Evolutionary conservation across 2,888 invertebrate species (phyloP).

Genomic region (Phortica okadai): DNA sequence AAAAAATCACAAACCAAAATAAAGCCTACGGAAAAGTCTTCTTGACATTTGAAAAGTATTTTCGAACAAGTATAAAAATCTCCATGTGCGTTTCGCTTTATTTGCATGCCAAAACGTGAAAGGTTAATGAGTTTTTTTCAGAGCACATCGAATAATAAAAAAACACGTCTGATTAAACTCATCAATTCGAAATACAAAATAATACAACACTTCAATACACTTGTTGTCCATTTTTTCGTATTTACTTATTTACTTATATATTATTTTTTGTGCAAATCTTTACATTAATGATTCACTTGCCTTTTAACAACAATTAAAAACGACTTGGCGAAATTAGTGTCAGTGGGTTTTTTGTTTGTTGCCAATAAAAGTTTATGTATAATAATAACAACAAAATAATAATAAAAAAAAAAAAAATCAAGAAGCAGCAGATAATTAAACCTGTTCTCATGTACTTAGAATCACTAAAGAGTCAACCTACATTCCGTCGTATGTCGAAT

Average conservation of each 20-base stretch:
- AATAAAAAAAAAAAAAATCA: not conserved
- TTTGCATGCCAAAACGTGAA: not conserved
- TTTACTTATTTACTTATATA: not conserved
- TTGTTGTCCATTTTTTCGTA: not conserved
- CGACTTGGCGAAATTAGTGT: constrained; percentile 9
- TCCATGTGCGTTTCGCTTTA: not conserved
- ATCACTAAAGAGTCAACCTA: constrained; percentile 16
- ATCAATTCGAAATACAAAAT: not conserved
- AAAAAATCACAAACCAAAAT: too few species aligned
- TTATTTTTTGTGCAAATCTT: not conserved
- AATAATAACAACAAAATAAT: not conserved
- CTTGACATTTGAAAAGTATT: too few species aligned
- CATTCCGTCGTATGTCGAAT: not conserved
- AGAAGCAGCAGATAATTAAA: not conserved
- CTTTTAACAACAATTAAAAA: not conserved
- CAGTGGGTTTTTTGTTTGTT: constrained; percentile 7
- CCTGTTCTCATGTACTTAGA: not conserved
- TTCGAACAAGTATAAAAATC: not conserved
- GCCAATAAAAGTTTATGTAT: not conserved
- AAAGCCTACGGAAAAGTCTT: too few species aligned
- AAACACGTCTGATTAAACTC: not conserved
- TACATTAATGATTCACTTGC: not conserved
- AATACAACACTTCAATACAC: not conserved
- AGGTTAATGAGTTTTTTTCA: constrained; percentile 12
- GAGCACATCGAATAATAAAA: not conserved